Base-by-base conservation (phyloP, 2,888 invertebrate species). In the Nebria salina region DNA sequence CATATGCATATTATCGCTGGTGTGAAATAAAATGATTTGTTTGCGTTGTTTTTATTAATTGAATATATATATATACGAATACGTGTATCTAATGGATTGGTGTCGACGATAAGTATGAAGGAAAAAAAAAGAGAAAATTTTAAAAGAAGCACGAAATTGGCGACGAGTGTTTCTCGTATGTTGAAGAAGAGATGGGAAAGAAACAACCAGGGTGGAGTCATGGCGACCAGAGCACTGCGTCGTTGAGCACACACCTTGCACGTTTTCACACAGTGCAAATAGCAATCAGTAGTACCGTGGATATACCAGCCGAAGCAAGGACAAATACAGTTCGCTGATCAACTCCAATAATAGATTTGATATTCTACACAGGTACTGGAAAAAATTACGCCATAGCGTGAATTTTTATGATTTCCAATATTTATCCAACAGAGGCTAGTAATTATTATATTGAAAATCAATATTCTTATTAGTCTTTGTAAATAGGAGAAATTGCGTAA, bases 211-310 rank as follows among this genome's bases (percentile, higher is more conserved):
- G 5, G 34, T 34, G 34, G 34, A 34, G 34, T 34, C 34, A 66
- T 13, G 66, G 13, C 54, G 54, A 54, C 54, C 54, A 11, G 54
- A 25, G 66, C 66, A 6, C n/a, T 13, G 25, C 13, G 66, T 25
- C 25, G 9, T 25, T 66, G 66, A 70, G 11, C 15, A 70, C 66
- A 66, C 66, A 66, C 66, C 66, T 66, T 66, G 66, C 66, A 15
- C 66, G 66, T 66, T 66, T 66, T 25, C 66, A 66, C 66, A 66
- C 66, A 66, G 15, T 25, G 25, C 66, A 66, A 66, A 66, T 25
- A 66, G 66, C 25, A 66, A 66, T 66, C 66, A 66, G 20, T 6
- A 20, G 20, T 6, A 66, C n/a, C n/a, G 25, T 66, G n/a, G 66
- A 25, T 66, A 25, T 9, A 66, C 20, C 15, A 66, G 66, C 5